These are phyloP conservation scores for Drosophila testacea DNA, from an alignment of 2,888 invertebrate genomes.

Conservation along the genomic window DNA sequence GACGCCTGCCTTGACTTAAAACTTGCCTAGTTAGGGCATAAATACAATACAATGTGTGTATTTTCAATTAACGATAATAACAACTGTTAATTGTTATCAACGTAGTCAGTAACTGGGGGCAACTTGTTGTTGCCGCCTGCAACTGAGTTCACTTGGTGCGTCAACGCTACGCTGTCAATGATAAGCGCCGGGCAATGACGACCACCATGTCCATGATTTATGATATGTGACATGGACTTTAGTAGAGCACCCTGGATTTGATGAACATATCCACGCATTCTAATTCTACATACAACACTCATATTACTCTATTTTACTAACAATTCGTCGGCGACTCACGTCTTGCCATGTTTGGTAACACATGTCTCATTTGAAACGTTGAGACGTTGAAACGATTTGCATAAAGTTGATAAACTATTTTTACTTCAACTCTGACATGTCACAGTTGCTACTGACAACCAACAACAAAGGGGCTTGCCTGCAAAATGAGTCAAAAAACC, in stretches of 20 bases:
- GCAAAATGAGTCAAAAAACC: conserved; percentile 35
- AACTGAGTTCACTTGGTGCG: conserved; percentile 53
- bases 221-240: conserved; percentile 21
- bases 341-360: conserved; percentile 38
- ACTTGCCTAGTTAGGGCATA: conserved; percentile 37
- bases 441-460: conserved; percentile 71
- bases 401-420: conserved; percentile 69
- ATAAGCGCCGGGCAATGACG: conserved; percentile 43
- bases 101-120: conserved; percentile 33
- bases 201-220: conserved; percentile 38
- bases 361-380: conserved; percentile 37
- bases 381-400: conserved; percentile 43
- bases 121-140: conserved; percentile 42
- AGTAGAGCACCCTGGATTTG: conserved; percentile 14
- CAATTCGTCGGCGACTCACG: conserved; percentile 19
- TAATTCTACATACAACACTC: no score
- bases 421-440: conserved; percentile 37
- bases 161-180: conserved; percentile 56
- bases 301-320: conserved; percentile 4
- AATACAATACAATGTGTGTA: conserved; percentile 40
- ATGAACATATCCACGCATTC: neutral
- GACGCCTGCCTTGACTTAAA: conserved; percentile 40
- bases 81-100: conserved; percentile 69
- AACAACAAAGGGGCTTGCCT: conserved; percentile 69
- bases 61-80: conserved; percentile 74